Percentiles rank a stretch among this genome's conserved stretches.
Evolutionary conservation across 2,888 invertebrate species (phyloP).

Genomic region (Pomacea canaliculata): DNA sequence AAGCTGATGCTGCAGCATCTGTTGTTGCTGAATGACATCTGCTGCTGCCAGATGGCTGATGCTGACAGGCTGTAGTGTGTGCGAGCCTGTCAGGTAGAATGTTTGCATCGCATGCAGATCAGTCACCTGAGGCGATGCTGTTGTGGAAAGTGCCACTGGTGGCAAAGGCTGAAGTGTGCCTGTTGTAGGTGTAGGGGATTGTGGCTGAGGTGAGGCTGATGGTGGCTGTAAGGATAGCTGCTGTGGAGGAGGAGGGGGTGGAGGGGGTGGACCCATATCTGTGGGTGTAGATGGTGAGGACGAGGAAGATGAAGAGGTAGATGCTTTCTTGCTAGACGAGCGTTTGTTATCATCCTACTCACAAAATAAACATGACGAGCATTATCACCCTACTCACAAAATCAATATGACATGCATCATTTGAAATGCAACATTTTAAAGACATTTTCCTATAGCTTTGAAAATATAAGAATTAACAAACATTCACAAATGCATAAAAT

Average conservation of each 20-base stretch:
- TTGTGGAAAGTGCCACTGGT: slow-evolving; percentile 16
- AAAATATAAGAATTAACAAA: too few relatives aligned
- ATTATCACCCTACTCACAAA: neutral
- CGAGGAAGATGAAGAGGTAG: slow-evolving; percentile 27
- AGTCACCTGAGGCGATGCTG: slow-evolving; percentile 1
- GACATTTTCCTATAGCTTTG: too few relatives aligned
- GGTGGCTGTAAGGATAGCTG: slow-evolving; percentile 20
- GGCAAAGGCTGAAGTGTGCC: slow-evolving; percentile 19
- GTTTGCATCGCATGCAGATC: slow-evolving; percentile 2
- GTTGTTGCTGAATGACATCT: slow-evolving; percentile 30
- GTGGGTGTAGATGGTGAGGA: slow-evolving; percentile 30
- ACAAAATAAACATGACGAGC: slow-evolving; percentile 2
- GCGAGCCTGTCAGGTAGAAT: slow-evolving; percentile 14
- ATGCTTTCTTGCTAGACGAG: slow-evolving; percentile 32
- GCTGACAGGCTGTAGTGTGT: slow-evolving; percentile 27
- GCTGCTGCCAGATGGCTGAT: slow-evolving; percentile 16
- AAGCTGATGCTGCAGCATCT: slow-evolving; percentile 34
- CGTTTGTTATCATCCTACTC: slow-evolving; percentile 38
- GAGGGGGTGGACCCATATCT: slow-evolving; percentile 32
- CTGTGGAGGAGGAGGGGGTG: slow-evolving; percentile 29
- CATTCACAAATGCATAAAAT: too few relatives aligned
- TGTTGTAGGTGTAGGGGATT: slow-evolving; percentile 11
- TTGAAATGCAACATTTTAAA: too few relatives aligned
- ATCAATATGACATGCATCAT: neutral
- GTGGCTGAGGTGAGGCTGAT: slow-evolving; percentile 19